These are phyloP conservation scores for Tonatia bakeri DNA, from an alignment of 2,113 vertebrate species.

Conservation along the genomic window DNA sequence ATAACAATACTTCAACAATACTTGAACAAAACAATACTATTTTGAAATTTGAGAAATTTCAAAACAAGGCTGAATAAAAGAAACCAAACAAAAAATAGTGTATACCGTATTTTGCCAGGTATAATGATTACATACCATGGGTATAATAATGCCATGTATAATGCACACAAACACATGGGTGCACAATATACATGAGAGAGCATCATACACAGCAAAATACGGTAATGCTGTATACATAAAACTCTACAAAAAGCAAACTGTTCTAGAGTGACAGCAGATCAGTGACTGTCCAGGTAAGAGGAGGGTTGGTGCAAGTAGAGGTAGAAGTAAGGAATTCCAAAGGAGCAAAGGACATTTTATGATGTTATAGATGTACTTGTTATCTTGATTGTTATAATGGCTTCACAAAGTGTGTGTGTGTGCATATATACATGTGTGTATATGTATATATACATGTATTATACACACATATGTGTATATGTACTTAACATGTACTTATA, in stretches of 20 bases:
- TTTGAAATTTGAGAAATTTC: background rate
- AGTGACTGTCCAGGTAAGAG: background rate
- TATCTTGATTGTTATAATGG: background rate
- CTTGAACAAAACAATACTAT: too few species aligned
- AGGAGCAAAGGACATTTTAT: background rate
- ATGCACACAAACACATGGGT: too few species aligned
- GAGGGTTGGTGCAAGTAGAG: background rate
- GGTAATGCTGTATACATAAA: background rate
- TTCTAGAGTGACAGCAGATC: background rate
- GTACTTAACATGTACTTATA: too few species aligned
- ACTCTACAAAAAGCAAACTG: background rate
- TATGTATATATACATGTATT: too few species aligned
- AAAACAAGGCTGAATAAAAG: slow-evolving; percentile 13
- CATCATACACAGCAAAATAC: too few species aligned
- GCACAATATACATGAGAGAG: too few species aligned
- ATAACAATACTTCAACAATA: background rate
- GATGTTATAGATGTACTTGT: background rate
- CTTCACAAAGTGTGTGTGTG: background rate
- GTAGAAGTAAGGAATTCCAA: background rate
- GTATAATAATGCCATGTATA: too few species aligned
- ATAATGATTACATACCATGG: too few species aligned
- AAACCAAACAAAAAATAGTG: background rate
- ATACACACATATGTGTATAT: too few species aligned
- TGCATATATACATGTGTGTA: too few species aligned
- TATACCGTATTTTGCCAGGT: background rate